Percentiles rank a stretch among this genome's conserved stretches.
Conservation (phyloP, 2,797 vertebrate genomes). For the Parauchenoglanis punctatus region DNA sequence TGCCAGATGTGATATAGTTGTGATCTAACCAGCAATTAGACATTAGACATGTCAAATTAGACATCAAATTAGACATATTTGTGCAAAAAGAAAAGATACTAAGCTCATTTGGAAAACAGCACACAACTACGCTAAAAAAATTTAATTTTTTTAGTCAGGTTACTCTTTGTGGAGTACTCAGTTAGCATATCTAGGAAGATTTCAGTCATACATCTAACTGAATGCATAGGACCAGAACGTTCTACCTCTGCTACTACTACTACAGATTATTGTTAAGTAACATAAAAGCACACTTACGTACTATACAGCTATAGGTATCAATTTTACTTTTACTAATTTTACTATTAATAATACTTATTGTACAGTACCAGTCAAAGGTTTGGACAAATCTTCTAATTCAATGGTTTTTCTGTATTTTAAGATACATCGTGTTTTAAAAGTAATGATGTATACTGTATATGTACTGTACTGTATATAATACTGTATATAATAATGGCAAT, state of each 20-base stretch:
- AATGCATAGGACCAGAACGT: neutral
- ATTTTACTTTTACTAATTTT: too few relatives aligned
- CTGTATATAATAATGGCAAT: too few relatives aligned
- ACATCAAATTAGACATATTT: neutral
- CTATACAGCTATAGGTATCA: neutral
- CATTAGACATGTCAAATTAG: neutral
- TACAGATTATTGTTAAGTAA: neutral
- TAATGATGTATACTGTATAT: too few relatives aligned
- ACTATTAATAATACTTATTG: too few relatives aligned
- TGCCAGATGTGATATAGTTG: neutral
- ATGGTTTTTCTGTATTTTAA: too few relatives aligned
- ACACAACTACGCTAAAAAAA: neutral
- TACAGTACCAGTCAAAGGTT: too few relatives aligned
- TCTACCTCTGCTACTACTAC: too few relatives aligned
- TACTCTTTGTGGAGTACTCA: neutral
- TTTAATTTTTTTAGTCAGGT: neutral
- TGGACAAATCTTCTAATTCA: too few relatives aligned
- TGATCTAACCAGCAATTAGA: neutral
- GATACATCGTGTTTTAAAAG: too few relatives aligned
- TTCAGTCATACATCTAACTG: neutral
- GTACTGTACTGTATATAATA: too few relatives aligned
- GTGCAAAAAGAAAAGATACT: neutral
- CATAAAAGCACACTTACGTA: neutral
- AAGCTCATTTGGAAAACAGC: neutral
- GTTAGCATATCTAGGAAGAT: neutral